A percentile compares a stretch with the other conserved stretches of the same genome.
Evolutionary conservation across 2,888 invertebrate genomes (phyloP).

Genomic region (Phlogophora meticulosa): DNA sequence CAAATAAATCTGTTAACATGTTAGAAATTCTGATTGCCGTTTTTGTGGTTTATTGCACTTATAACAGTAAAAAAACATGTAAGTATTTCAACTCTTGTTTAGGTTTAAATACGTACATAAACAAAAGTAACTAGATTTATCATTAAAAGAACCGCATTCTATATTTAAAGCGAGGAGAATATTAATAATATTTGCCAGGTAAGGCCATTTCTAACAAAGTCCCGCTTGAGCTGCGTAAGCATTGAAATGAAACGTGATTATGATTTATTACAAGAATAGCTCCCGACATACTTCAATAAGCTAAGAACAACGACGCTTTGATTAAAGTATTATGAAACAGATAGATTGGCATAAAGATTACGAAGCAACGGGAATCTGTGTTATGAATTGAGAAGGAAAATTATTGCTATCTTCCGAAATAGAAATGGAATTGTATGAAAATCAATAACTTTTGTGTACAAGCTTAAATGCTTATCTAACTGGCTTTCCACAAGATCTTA

Average conservation of each 20-base stretch:
- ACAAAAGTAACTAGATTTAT: constrained; percentile 34
- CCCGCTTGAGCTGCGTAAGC: constrained; percentile 34
- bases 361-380: constrained; percentile 3
- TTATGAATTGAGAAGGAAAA: constrained; percentile 25
- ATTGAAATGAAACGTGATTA: constrained; percentile 48
- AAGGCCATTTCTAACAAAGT: constrained; percentile 38
- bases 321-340: constrained; percentile 36
- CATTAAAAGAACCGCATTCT: constrained; percentile 17
- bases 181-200: constrained; percentile 46
- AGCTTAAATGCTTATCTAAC: not conserved
- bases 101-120: not conserved
- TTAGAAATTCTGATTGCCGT: too few relatives aligned
- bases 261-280: constrained; percentile 44
- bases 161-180: constrained; percentile 40
- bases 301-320: constrained; percentile 31
- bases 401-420: constrained; percentile 3
- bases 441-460: constrained; percentile 11
- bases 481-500: not conserved
- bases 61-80: too few relatives aligned
- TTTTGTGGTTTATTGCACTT: too few relatives aligned
- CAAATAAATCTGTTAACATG: too few relatives aligned
- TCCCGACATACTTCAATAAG: constrained; percentile 46
- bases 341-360: constrained; percentile 26
- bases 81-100: too few relatives aligned
- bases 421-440: constrained; percentile 12